Evolutionary conservation across 2,113 vertebrate species (phyloP).

Genomic region (Casuarius casuarius): DNA sequence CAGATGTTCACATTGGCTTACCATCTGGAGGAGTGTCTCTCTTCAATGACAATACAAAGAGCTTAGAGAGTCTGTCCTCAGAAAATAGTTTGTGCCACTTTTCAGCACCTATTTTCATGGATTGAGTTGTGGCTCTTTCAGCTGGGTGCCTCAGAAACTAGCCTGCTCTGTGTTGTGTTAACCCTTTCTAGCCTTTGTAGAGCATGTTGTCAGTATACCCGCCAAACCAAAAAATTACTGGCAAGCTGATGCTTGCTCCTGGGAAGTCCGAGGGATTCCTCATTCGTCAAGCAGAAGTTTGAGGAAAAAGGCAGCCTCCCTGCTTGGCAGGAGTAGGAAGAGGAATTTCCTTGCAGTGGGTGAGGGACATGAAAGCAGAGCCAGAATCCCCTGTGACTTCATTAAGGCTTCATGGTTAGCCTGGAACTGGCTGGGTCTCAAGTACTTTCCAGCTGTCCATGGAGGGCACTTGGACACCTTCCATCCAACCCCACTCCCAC

Average conservation of each 20-base stretch:
- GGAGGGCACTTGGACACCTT: constrained; percentile 50
- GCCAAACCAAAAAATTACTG: background rate
- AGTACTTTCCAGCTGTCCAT: constrained; percentile 49
- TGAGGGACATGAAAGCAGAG: constrained; percentile 30
- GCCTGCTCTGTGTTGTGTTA: background rate
- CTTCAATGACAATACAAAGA: rapidly evolving
- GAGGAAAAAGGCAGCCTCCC: background rate
- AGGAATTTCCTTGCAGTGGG: constrained; percentile 27
- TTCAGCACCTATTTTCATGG: background rate
- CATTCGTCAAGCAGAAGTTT: background rate
- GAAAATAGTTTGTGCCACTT: background rate
- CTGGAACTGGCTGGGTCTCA: constrained; percentile 26
- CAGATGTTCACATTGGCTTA: background rate
- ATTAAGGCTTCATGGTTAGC: constrained; percentile 30
- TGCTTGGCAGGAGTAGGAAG: background rate
- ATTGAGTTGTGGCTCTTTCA: background rate
- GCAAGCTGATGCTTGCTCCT: background rate
- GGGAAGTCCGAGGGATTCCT: constrained; percentile 20
- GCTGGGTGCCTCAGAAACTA: background rate
- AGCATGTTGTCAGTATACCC: background rate
- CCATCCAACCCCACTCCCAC: constrained; percentile 51
- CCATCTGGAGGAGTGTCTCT: background rate
- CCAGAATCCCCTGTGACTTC: constrained; percentile 45
- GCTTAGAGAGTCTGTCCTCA: background rate
- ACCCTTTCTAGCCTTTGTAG: background rate